phyloP scores from a whole-genome alignment of 2,888 invertebrate genomes.

The Ferrisia virgata region DNA sequence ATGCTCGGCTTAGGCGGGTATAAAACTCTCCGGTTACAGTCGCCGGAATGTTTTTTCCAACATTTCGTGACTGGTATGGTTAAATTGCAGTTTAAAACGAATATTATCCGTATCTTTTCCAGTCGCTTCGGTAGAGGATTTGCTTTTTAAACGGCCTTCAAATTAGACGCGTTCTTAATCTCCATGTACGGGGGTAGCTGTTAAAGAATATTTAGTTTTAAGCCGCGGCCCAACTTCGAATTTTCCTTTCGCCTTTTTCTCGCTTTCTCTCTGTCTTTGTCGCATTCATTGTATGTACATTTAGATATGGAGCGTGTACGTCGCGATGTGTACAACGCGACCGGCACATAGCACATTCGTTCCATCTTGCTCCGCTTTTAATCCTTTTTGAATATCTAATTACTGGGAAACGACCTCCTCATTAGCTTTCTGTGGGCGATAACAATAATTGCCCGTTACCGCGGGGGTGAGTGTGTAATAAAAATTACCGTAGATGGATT shows the following conservation, averaged over 20 bases:
- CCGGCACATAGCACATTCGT: background rate
- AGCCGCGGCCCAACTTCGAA: slow-evolving; percentile 43
- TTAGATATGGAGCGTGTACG: background rate
- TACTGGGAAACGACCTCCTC: slow-evolving; percentile 40
- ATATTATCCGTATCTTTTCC: slow-evolving; percentile 41
- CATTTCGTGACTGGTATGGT: slow-evolving; percentile 38
- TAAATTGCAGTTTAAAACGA: slow-evolving; percentile 43
- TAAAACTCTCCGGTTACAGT: slow-evolving; percentile 18
- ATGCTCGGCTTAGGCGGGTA: slow-evolving; percentile 10
- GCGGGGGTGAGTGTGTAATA: slow-evolving; percentile 10
- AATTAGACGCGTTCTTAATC: slow-evolving; percentile 42
- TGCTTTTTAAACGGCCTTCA: slow-evolving; percentile 43
- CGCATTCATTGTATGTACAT: background rate
- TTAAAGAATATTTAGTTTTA: slow-evolving; percentile 43
- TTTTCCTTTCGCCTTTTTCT: slow-evolving; percentile 38
- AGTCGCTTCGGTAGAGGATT: slow-evolving; percentile 37
- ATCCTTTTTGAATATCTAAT: slow-evolving; percentile 44
- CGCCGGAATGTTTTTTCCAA: slow-evolving; percentile 36
- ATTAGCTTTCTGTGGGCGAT: slow-evolving; percentile 40
- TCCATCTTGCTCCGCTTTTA: slow-evolving; percentile 32
- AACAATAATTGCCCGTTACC: slow-evolving; percentile 38
- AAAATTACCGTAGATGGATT: slow-evolving; percentile 42
- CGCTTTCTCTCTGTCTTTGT: background rate
- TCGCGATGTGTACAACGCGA: background rate
- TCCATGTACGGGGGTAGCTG: slow-evolving; percentile 11